Base-by-base conservation (phyloP, 2,113 vertebrate species). In the Merops nubicus region DNA sequence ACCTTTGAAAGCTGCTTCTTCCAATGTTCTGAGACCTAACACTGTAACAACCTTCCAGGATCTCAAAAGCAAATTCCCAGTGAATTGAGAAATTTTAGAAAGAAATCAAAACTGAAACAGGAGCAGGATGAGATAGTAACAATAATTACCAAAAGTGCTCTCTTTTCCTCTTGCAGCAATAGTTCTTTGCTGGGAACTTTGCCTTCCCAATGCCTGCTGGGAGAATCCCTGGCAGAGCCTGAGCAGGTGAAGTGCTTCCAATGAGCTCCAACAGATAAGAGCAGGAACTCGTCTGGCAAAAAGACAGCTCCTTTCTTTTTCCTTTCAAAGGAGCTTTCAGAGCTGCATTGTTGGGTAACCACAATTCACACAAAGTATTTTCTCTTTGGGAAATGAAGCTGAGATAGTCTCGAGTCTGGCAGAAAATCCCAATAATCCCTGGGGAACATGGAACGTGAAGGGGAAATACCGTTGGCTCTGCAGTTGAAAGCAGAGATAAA, bases 401-500 rank as follows among this genome's bases (percentile, higher is more conserved):
- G 69, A 87, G 70, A 50, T 29, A 76, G n/a, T 57, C 78, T 89
- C 1, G 4, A 48, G 57, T 82, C 62, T 85, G 74, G 45, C 85
- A 94, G 74, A 79, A 94, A 93, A 88, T 85, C 70, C 38, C 53
- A 48, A 3, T 53, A 91, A 83, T 76, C 87, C 48, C 54, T 18
- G 33, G 53, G 57, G 57, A 82, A 15, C 54, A 54, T 28, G 59
- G 57, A 88, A 91, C 0, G 0, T 53, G 65, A 93, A 85, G 69
- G 89, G 93, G 77, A 87, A 95, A 95, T 62, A 78, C 50, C 11
- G 0, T 42, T 76, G 57, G 12, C 77, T 85, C n/a, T 2, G 4
- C 42, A 80, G 33, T 88, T 96, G 65, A 85, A 97, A 96, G 78
- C 48, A 11, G 8, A 85, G 48, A 94, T 26, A 45, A 70, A 84